Conservation (phyloP, 2,113 vertebrate species). For the Rhabdornis inornatus region DNA sequence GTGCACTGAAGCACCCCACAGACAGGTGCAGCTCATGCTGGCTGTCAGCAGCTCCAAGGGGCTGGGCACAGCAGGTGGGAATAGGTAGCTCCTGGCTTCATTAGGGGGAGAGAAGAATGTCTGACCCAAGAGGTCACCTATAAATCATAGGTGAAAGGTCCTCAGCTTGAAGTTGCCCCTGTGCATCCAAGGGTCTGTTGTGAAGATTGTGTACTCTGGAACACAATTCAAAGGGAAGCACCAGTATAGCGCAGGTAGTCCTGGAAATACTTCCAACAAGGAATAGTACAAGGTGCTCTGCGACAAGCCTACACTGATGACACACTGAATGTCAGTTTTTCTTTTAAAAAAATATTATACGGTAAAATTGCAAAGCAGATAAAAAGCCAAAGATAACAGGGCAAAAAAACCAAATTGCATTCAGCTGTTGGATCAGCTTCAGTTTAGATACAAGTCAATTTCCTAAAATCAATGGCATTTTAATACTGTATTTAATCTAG, state of each 20-base stretch:
- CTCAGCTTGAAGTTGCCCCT: neutral
- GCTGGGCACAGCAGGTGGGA: neutral
- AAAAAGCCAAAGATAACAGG: neutral
- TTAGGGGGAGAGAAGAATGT: neutral
- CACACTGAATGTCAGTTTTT: neutral
- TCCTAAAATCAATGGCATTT: neutral
- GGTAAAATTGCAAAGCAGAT: neutral
- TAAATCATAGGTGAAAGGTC: neutral
- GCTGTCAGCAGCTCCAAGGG: neutral
- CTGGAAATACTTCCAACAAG: neutral
- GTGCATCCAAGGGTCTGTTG: neutral
- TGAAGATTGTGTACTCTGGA: neutral
- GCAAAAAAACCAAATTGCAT: neutral
- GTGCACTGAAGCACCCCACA: neutral
- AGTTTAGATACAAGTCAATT: neutral
- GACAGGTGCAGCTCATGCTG: fast-evolving
- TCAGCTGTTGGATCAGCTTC: neutral
- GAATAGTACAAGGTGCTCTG: neutral
- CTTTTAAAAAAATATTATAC: neutral
- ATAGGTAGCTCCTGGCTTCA: neutral
- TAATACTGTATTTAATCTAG: neutral
- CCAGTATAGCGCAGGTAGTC: neutral
- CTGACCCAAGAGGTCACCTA: neutral
- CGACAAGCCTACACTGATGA: neutral
- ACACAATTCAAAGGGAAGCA: neutral